A percentile compares a stretch with the other conserved stretches of the same genome.
Conservation (phyloP, 2,797 vertebrate genomes). For the Trematomus bernacchii region DNA sequence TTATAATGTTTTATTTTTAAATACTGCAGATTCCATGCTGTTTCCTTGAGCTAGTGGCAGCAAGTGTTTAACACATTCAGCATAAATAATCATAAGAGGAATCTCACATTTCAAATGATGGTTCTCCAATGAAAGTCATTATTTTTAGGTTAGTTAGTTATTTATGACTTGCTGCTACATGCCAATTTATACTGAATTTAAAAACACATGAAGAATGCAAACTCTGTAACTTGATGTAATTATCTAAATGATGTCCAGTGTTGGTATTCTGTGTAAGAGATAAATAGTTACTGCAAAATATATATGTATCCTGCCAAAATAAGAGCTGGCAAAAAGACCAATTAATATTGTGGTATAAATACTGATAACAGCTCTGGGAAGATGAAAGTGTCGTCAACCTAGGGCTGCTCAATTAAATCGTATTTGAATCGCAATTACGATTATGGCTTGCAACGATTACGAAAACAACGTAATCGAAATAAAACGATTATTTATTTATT, state of each 20-base stretch:
- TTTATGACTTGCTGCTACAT: not conserved
- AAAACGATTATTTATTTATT: too few species aligned
- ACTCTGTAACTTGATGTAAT: not conserved
- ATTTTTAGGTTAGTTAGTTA: not conserved
- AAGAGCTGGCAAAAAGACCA: not conserved
- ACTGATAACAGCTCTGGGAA: not conserved
- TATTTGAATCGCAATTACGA: too few species aligned
- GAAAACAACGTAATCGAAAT: too few species aligned
- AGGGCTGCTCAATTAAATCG: too few species aligned
- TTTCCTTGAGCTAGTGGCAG: slow-evolving; percentile 1
- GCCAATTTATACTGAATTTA: not conserved
- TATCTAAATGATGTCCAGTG: not conserved
- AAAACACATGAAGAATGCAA: not conserved
- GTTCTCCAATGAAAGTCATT: not conserved
- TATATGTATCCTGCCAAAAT: not conserved
- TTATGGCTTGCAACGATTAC: too few species aligned
- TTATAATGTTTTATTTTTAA: not conserved
- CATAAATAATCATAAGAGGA: slow-evolving; percentile 14
- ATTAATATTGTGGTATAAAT: not conserved
- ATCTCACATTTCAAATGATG: slow-evolving; percentile 15
- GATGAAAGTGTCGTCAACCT: too few species aligned
- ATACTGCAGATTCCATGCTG: too few species aligned
- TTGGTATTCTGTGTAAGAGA: not conserved
- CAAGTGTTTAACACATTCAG: slow-evolving; percentile 14
- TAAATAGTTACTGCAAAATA: not conserved